phyloP scores from a whole-genome alignment of 2,888 invertebrate species.

The Eremobia ochroleuca region DNA sequence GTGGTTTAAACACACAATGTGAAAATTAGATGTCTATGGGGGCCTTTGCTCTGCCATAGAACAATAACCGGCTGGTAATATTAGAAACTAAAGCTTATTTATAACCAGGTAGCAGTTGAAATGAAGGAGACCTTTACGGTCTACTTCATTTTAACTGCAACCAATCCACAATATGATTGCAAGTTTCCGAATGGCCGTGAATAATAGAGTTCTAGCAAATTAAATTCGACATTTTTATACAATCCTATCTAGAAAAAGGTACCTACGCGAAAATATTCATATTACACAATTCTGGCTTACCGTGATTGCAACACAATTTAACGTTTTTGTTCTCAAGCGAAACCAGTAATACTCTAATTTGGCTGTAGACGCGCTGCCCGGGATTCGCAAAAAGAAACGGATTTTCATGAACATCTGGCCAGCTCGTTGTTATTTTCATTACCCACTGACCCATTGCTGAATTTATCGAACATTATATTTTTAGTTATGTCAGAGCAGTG shows the following conservation, averaged over 20 bases:
- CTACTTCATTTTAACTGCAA: no score
- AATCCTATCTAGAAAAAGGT: background rate
- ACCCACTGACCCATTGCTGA: background rate
- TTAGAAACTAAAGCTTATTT: background rate
- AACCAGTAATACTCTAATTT: conserved; percentile 27
- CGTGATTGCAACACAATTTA: conserved; percentile 20
- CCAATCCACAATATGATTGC: background rate
- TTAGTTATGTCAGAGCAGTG: background rate
- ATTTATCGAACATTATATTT: background rate
- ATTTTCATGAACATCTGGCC: conserved; percentile 21
- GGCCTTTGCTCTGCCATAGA: background rate
- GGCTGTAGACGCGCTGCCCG: background rate
- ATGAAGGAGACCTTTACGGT: background rate
- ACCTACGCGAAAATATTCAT: background rate
- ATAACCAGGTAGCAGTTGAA: background rate
- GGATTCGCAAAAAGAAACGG: conserved; percentile 16
- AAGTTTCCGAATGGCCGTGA: background rate
- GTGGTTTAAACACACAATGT: background rate
- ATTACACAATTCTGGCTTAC: background rate
- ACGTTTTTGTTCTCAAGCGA: background rate
- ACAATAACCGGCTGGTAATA: background rate
- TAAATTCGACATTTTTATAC: background rate
- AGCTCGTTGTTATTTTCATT: conserved; percentile 36
- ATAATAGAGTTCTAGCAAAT: background rate
- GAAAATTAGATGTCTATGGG: background rate